Base-by-base conservation (phyloP, 2,888 invertebrate species). In the Volucella zonaria region DNA sequence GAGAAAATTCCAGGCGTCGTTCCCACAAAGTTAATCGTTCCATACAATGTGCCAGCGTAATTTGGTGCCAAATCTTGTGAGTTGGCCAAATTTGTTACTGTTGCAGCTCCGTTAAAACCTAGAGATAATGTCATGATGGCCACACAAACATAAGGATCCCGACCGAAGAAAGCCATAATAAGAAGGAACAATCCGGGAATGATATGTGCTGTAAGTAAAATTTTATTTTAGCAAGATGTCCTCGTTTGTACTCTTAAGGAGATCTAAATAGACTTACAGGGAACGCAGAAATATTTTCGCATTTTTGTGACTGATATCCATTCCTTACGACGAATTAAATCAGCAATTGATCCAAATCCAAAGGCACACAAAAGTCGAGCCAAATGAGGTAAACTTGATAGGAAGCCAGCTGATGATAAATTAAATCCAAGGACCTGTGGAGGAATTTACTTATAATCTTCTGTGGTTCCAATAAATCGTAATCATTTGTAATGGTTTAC, bases 61-160 rank as follows among this genome's bases (percentile, higher is more conserved):
- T 94, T 95, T 0, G 96, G 96, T 0, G 96, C 94, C 74, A 96
- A 90, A 90, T 96, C 96, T 92, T 96, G 94, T 61, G 94, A 91
- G 87, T 94, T 94, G 86, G 94, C 94, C 86, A 94, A 90, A 89
- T 94, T 94, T 2, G 94, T 93, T 12, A 94, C 91, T 0, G 94
- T 94, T 0, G 94, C 94, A 1, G 94, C 94, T 0, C 94, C 94
- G 86, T 94, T 94, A 14, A 95, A 94, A 0, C 95, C 95, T 90
- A 95, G 92, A 0, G 95, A 95, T 87, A 95, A 92, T 0, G 95
- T 94, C 88, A 95, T 94, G n/a, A 95, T 92, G 2, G 93, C 91
- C 83, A 95, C 93, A 81, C 94, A 94, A 87, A 94, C 92, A 12
- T 93, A 94, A 0, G 94, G 93, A 88, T 95, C 93, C 90, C 94